Conservation (phyloP, 2,888 invertebrate species). For the Phymatocera aterrima region DNA sequence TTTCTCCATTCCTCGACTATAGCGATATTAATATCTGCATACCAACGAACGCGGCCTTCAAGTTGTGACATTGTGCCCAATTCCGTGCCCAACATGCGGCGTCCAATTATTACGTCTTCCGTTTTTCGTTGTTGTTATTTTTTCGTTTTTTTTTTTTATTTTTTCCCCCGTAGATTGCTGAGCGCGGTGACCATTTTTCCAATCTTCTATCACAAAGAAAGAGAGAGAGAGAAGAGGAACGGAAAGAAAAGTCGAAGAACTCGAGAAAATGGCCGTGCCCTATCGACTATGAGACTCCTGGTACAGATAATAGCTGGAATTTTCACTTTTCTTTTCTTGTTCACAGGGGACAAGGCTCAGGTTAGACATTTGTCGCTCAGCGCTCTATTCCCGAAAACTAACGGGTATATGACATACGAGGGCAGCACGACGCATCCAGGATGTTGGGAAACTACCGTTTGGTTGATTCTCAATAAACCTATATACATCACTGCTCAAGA, state of each 20-base stretch:
- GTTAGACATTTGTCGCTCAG: conserved; percentile 91
- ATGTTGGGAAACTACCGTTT: conserved; percentile 99
- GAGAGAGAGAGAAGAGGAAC: too few species aligned
- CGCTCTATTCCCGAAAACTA: conserved; percentile 92
- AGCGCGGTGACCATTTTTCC: too few species aligned
- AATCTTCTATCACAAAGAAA: too few species aligned
- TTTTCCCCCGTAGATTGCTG: too few species aligned
- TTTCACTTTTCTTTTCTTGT: conserved; percentile 23
- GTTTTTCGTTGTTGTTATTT: too few species aligned
- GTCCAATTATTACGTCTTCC: too few species aligned
- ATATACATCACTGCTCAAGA: conserved; percentile 97
- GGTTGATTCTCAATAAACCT: conserved; percentile 98
- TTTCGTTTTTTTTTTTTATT: too few species aligned
- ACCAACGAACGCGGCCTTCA: too few species aligned
- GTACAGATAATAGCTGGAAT: background rate
- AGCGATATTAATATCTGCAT: background rate
- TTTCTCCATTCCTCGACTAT: background rate
- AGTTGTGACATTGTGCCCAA: too few species aligned
- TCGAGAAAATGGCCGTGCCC: too few species aligned
- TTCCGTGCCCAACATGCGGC: too few species aligned
- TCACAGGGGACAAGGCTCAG: conserved; percentile 87
- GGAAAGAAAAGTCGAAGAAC: too few species aligned
- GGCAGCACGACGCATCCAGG: conserved; percentile 98
- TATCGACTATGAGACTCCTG: background rate
- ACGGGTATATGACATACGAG: conserved; percentile 98